Conservation (phyloP, 1,140 invertebrate species). For the Drosophila hydei region DNA sequence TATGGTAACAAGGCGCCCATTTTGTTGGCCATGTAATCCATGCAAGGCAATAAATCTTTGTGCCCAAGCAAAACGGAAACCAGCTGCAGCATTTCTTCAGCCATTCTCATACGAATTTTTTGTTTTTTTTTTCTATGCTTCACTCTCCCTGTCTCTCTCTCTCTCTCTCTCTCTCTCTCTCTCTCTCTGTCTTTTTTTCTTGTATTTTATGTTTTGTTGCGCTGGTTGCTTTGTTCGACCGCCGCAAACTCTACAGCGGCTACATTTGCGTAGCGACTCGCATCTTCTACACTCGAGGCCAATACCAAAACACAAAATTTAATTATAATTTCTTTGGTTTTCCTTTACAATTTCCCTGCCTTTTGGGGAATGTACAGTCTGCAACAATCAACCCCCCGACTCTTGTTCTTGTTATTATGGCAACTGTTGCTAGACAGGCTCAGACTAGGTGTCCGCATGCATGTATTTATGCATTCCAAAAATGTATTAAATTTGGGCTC, state of each 20-base stretch:
- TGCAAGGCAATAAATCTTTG: constrained; percentile 46
- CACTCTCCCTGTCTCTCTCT: neutral
- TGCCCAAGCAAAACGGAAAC: constrained; percentile 32
- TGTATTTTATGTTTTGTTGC: constrained; percentile 23
- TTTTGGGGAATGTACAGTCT: constrained; percentile 26
- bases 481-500: constrained; percentile 1
- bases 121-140: constrained; percentile 12
- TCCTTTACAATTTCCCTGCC: constrained; percentile 17
- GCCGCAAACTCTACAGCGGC: constrained; percentile 50
- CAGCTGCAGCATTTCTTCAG: constrained; percentile 56
- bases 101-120: constrained; percentile 26
- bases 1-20: constrained; percentile 58
- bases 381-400: constrained; percentile 1
- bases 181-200: constrained; percentile 7
- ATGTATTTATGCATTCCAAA: neutral
- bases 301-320: constrained; percentile 58
- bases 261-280: constrained; percentile 5
- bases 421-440: constrained; percentile 1
- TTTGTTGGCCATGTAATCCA: constrained; percentile 59
- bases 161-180: neutral
- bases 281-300: neutral
- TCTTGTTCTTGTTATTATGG: neutral
- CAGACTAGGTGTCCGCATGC: neutral
- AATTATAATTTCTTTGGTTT: constrained; percentile 53
- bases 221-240: constrained; percentile 46